Conservation (phyloP, 2,113 vertebrate genomes). For the Cottus gobio region DNA sequence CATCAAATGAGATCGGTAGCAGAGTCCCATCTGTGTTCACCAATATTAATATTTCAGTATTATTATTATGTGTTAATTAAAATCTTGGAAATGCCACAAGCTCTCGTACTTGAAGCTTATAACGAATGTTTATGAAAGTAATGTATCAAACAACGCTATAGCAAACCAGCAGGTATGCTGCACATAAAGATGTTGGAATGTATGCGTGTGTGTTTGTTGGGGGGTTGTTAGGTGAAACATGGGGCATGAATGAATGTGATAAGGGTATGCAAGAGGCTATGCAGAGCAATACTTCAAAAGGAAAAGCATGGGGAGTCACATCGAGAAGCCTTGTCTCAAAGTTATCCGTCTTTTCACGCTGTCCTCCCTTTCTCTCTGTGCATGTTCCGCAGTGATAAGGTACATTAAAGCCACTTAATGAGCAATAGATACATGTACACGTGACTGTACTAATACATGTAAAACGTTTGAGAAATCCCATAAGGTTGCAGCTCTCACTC, state of each 20-base stretch:
- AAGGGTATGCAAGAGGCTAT: constrained; percentile 6
- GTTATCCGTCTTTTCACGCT: constrained; percentile 55
- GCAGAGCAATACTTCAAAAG: constrained; percentile 47
- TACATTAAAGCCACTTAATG: constrained; percentile 57
- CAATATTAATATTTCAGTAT: constrained; percentile 25
- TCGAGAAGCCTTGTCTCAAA: constrained; percentile 34
- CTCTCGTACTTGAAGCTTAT: neutral
- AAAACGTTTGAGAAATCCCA: constrained; percentile 21
- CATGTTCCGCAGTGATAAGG: constrained; percentile 64
- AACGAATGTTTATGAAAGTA: neutral
- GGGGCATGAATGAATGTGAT: constrained; percentile 48
- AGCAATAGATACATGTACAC: constrained; percentile 39
- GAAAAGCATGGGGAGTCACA: constrained; percentile 27
- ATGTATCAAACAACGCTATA: constrained; percentile 6
- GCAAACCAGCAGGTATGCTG: neutral
- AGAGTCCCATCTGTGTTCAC: constrained; percentile 19
- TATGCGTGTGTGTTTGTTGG: neutral
- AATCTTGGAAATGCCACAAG: constrained; percentile 25
- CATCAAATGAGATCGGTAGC: constrained; percentile 27
- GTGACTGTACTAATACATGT: neutral
- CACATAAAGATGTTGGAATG: neutral
- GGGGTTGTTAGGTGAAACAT: neutral
- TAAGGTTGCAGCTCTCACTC: neutral
- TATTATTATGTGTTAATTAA: constrained; percentile 44
- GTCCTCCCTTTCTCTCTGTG: constrained; percentile 24